Evolutionary conservation across 2,888 invertebrate species (phyloP).

Genomic region (Pheosia tremula): DNA sequence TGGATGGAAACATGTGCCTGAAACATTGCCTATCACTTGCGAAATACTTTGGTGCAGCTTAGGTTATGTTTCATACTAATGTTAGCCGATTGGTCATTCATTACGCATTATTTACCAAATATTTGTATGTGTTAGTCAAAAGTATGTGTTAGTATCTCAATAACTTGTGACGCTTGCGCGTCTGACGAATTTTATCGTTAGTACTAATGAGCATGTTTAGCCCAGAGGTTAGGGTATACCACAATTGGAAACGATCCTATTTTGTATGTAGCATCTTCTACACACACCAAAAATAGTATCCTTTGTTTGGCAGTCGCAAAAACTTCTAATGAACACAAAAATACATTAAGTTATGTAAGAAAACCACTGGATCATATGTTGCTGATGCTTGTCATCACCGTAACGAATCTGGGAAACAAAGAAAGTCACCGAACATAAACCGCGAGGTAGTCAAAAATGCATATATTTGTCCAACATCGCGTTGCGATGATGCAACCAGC

Average conservation of each 20-base stretch:
- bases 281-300: too few species aligned
- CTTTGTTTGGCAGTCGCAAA: too few species aligned
- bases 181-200: too few species aligned
- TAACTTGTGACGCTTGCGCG: too few species aligned
- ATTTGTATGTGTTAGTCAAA: too few species aligned
- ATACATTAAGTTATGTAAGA: neutral
- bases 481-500: slow-evolving; percentile 69
- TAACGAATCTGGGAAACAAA: slow-evolving; percentile 41
- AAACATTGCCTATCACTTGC: neutral
- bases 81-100: neutral
- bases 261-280: too few species aligned
- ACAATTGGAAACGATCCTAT: too few species aligned
- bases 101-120: too few species aligned
- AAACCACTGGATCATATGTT: slow-evolving; percentile 22
- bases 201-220: too few species aligned
- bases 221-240: too few species aligned
- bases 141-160: too few species aligned
- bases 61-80: neutral
- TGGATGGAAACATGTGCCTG: neutral
- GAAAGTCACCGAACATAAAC: slow-evolving; percentile 40
- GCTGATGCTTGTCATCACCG: slow-evolving; percentile 30
- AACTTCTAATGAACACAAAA: too few species aligned
- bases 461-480: slow-evolving; percentile 55
- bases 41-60: neutral
- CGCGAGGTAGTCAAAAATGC: slow-evolving; percentile 37